Conservation (phyloP, 2,888 invertebrate species). For the Onthophagus sagittarius region DNA sequence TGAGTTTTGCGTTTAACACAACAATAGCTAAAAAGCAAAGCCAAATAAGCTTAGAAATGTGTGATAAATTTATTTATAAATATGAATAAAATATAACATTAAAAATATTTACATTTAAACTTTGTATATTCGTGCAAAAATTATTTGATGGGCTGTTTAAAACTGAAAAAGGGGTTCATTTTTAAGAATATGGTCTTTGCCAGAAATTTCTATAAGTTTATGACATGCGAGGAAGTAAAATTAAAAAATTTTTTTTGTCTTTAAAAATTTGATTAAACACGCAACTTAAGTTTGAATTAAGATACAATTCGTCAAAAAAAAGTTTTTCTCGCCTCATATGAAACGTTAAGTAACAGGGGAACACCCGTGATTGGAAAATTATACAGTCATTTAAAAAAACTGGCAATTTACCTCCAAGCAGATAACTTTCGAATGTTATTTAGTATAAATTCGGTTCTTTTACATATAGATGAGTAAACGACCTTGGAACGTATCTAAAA, state of each 20-base stretch:
- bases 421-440: not conserved
- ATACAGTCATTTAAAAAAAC: not conserved
- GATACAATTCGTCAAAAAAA: not conserved
- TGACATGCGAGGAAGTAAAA: no score
- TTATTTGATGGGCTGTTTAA: no score
- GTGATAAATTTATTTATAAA: not conserved
- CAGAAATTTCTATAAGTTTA: no score
- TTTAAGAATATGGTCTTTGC: no score
- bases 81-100: slow-evolving; percentile 30
- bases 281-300: not conserved
- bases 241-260: no score
- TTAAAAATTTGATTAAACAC: no score
- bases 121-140: no score
- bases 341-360: not conserved
- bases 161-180: no score
- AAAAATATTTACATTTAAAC: no score
- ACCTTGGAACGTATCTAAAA: not conserved
- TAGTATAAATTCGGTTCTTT: not conserved
- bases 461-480: not conserved
- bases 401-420: not conserved
- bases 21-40: not conserved
- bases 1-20: not conserved
- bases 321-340: not conserved
- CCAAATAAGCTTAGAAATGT: not conserved
- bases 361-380: not conserved